Evolutionary conservation across 2,797 vertebrate species (phyloP), one percentile per base, ranked within the genome.

Genomic region (Acrossocheilus fasciatus): DNA sequence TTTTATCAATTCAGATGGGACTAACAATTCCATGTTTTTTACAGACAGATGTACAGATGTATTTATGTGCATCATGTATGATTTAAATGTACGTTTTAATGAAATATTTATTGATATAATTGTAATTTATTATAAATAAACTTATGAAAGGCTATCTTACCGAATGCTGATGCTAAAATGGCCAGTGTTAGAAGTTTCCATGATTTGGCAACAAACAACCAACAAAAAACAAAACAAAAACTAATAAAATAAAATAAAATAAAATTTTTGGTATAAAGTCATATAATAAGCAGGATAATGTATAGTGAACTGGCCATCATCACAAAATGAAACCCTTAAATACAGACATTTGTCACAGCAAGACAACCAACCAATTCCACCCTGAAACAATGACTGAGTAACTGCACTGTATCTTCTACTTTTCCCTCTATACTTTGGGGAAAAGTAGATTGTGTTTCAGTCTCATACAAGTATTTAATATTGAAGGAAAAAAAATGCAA

Each of bases 401-500:
- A 4, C 39, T 23, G 43, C 39, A 43, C 20, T 43, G 9, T 12
- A 70, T 70, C 39, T 70, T 70, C 36, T 5, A 2, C 3, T 41
- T 70, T 64, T n/a, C 26, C 62, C 18, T 23, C 39, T 70, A n/a
- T 39, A 72, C 23, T 39, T 69, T 43, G 23, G 11, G 23, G 11
- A n/a, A 72, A 43, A 72, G 39, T n/a, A 72, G 11, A 43, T 66
- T 30, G 34, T 26, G 34, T 70, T 9, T n/a, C 11, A 41, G 50
- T 54, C 26, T 72, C 6, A 74, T 30, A 14, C 7, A 78, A 41
- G 8, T 17, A 85, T 23, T 41, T 26, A 72, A 82, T 86, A 83
- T 89, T 50, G 76, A 23, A 20, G 26, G 1, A 30, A 30, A 36
- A 20, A 59, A 85, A 36, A 84, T 75, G 68, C 81, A 77, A 92